Evolutionary conservation across 2,888 invertebrate genomes (phyloP).

Genomic region (Aspidapion aeneum): DNA sequence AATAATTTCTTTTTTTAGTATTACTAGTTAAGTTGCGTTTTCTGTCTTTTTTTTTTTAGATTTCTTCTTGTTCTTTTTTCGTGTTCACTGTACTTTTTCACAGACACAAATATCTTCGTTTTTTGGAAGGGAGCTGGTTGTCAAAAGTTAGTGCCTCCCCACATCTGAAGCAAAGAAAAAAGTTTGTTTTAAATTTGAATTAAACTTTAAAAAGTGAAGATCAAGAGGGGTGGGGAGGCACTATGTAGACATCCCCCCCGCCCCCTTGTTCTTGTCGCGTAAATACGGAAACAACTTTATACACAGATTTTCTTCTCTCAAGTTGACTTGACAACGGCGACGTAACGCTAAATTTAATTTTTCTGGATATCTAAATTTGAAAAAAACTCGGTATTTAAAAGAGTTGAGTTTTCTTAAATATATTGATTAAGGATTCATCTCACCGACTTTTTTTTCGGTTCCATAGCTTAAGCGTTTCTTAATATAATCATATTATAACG

Average conservation of each 20-base stretch:
- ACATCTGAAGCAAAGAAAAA: conserved; percentile 61
- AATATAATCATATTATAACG: too few relatives aligned
- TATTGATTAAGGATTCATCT: too few relatives aligned
- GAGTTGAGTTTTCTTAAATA: too few relatives aligned
- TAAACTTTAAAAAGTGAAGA: conserved; percentile 5
- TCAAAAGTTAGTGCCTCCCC: conserved; percentile 49
- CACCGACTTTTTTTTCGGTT: too few relatives aligned
- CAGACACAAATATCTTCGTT: not conserved
- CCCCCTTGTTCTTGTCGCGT: conserved; percentile 35
- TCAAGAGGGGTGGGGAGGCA: conserved; percentile 45
- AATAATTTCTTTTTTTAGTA: too few relatives aligned
- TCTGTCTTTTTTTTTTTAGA: not conserved
- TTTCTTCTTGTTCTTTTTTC: not conserved
- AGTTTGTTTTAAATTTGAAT: conserved; percentile 39
- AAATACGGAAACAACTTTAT: too few relatives aligned
- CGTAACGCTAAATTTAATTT: too few relatives aligned
- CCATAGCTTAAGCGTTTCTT: too few relatives aligned
- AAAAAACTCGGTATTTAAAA: too few relatives aligned
- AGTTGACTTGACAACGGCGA: too few relatives aligned
- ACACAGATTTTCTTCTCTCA: too few relatives aligned
- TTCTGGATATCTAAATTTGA: too few relatives aligned
- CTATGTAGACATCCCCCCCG: conserved; percentile 49
- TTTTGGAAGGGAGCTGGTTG: conserved; percentile 3
- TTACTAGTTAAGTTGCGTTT: not conserved
- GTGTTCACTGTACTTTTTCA: not conserved